Evolutionary conservation across 2,888 invertebrate genomes (phyloP), one percentile per base, ranked within the genome.

Genomic region (Pyralis farinalis): DNA sequence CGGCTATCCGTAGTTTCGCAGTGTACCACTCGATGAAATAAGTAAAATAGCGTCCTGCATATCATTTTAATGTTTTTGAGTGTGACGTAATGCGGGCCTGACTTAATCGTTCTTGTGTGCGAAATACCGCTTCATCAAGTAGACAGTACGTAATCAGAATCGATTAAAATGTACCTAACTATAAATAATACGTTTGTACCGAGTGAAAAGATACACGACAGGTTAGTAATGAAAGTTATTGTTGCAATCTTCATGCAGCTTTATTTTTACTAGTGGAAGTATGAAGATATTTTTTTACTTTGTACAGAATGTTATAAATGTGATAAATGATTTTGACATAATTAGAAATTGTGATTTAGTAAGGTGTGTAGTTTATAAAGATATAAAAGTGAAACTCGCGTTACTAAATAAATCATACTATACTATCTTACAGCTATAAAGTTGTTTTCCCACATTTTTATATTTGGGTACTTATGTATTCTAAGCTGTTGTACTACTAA

Each of bases 281-380:
- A 78, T 80, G 70, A 74, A 70, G 69, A 77, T 87, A 86, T 86
- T 86, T 87, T 87, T 87, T 85, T 86, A 88, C 86, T 78, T 79
- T 87, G 85, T 87, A 87, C 85, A 87, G 71, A 80, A 78, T 78
- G 76, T 84, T 84, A 79, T 81, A 75, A 84, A 85, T 87, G 87
- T 88, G 87, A 88, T 87, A 87, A 82, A 79, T 78, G 76, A 74
- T 74, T 82, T 86, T 82, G 83, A 85, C 75, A 84, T 83, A 81
- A 82, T 81, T 86, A 85, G 81, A 78, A 71, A 82, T 84, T 86
- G 86, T 85, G 85, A 85, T 86, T 85, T 82, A 85, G 80, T 80
- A 81, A 82, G 71, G 85, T 83, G 85, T 86, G 84, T 85, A 86
- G 82, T 77, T 77, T 69, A 67, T 71, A 55, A 59, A 58, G 57